Evolutionary conservation across 2,888 invertebrate genomes (phyloP), one percentile per base, ranked within the genome.

Genomic region (Blastobasis adustella): DNA sequence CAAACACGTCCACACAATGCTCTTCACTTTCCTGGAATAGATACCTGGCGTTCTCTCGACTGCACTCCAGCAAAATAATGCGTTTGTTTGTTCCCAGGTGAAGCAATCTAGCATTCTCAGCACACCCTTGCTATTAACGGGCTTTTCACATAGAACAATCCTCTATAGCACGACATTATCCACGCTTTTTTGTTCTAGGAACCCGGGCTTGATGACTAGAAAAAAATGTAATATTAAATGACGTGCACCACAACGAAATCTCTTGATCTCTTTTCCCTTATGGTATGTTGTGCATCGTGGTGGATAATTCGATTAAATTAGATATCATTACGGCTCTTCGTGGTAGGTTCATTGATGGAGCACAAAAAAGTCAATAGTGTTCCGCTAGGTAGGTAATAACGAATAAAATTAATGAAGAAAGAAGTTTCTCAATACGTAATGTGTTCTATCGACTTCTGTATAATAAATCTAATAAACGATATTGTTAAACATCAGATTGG

Each of bases 261-360:
- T 39, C 39, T 45, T 38, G 44, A 47, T 37, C 6, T 43, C n/a
- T 45, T 49, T 10, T 36, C 39, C 10, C 37, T 59, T 57, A 54
- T 65, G 60, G 58, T 62, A 59, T 60, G 56, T 53, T 49, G 57
- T 55, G 58, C 65, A 66, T 62, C 67, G 67, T 67, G 70, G 64
- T 66, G 65, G 65, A 66, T 75, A 73, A 74, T 75, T 72, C 68
- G 66, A 71, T 71, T 68, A 68, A 71, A 76, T 73, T 75, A 71
- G 68, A 49, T 58, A 66, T 71, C 67, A 70, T 73, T 76, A 73
- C 61, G 51, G 53, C 58, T 23, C 23, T 23, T 23, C 23, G 23
- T 23, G 23, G 57, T 58, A 55, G 53, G 57, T 58, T 55, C 54
- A 57, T 53, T 10, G 23, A 23, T 23, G 52, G 50, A 58, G 42